Evolutionary conservation across 2,113 vertebrate genomes (phyloP), one percentile per base, ranked within the genome.

Genomic region (Ornithorhynchus anatinus): DNA sequence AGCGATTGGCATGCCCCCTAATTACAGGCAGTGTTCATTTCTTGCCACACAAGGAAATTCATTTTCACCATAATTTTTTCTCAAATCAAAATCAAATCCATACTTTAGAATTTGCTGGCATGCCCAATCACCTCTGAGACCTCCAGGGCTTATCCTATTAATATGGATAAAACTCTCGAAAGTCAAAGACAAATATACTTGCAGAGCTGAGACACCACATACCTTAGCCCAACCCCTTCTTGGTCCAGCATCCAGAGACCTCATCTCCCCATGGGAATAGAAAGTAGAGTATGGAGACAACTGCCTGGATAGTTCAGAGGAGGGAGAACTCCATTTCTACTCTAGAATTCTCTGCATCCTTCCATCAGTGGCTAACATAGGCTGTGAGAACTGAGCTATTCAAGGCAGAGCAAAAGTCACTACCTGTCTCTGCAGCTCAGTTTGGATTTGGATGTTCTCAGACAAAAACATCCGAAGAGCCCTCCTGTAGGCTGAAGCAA

Each of bases 261-360:
- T n/a, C n/a, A n/a, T n/a, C 0, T 25, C 43, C 13, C 32, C 1
- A 27, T 27, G 3, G 0, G 62, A 51, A 52, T 17, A 6, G 0
- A n/a, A n/a, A 4, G 22, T 4, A 1, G 0, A 17, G 33, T 16
- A 0, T 37, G 6, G 32, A 31, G 27, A 37, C 39, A n/a, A 19
- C 63, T 10, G 19, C 1, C 17, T 3, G 59, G 32, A 54, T 44
- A 31, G 43, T 0, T 19, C 7, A 22, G 47, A 40, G 61, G 36
- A 14, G 1, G 5, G 37, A 33, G 15, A 0, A n/a, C n/a, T n/a
- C n/a, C n/a, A n/a, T n/a, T n/a, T n/a, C n/a, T n/a, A n/a, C n/a
- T n/a, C n/a, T n/a, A n/a, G n/a, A n/a, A n/a, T n/a, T n/a, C n/a
- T n/a, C n/a, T n/a, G n/a, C n/a, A n/a, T n/a, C n/a, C n/a, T n/a